Conservation (phyloP, 2,797 vertebrate species). For the Bucorvus abyssinicus region DNA sequence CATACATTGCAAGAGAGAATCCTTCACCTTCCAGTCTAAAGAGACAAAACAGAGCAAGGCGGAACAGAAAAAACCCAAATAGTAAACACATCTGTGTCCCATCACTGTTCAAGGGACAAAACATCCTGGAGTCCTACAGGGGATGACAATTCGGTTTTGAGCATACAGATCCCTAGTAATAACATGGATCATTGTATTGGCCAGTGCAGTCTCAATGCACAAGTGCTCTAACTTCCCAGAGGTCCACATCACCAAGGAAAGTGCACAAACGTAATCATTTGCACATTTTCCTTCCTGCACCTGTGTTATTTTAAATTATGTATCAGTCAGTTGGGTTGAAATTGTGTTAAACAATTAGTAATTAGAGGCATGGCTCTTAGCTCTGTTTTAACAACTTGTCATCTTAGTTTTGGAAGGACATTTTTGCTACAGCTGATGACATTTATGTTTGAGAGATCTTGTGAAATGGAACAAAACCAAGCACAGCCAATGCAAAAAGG, state of each 20-base stretch:
- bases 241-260: neutral
- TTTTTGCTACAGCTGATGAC: neutral
- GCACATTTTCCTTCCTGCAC: neutral
- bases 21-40: neutral
- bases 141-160: neutral
- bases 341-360: neutral
- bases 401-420: neutral
- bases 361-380: neutral
- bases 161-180: neutral
- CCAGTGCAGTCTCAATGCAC: neutral
- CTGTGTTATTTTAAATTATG: neutral
- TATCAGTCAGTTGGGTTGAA: neutral
- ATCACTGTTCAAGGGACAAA: neutral
- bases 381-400: neutral
- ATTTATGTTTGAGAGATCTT: slow-evolving; percentile 23
- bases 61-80: neutral
- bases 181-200: neutral
- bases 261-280: neutral
- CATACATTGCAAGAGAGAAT: neutral
- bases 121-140: neutral
- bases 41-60: neutral
- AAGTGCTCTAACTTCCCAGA: neutral
- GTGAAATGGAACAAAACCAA: neutral
- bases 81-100: neutral
- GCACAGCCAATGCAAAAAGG: neutral